Conservation (phyloP, 2,113 vertebrate species). For the Callocephalon fimbriatum region DNA sequence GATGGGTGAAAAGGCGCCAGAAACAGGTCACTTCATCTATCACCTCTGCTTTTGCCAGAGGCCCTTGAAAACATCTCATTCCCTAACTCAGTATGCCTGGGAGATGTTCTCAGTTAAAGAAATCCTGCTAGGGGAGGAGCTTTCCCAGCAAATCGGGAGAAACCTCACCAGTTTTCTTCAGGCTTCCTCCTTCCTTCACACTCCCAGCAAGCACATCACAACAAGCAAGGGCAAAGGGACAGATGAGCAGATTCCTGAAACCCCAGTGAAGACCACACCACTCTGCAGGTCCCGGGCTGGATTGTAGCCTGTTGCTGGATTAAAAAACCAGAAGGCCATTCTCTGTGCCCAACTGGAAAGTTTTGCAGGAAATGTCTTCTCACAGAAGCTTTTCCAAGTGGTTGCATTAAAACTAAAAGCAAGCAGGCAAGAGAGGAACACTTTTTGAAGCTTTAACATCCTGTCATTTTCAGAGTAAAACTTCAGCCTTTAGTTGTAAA, state of each 20-base stretch:
- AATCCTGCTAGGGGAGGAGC: neutral
- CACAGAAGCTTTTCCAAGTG: neutral
- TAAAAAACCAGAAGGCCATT: neutral
- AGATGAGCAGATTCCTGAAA: neutral
- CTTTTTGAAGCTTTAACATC: neutral
- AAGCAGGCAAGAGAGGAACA: neutral
- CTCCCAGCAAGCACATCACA: neutral
- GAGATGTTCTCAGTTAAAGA: neutral
- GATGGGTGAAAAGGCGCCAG: neutral
- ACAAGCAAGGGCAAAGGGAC: neutral
- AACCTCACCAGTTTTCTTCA: neutral
- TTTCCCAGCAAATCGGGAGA: neutral
- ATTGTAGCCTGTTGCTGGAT: neutral
- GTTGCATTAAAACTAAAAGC: slow-evolving; percentile 17
- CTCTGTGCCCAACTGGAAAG: neutral
- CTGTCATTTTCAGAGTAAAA: neutral
- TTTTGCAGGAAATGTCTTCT: neutral
- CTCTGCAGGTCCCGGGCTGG: neutral
- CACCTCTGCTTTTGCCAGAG: neutral
- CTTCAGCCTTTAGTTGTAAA: neutral
- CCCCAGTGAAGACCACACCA: rapidly evolving
- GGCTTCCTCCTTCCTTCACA: neutral
- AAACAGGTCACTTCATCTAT: neutral
- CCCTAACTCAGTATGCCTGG: neutral
- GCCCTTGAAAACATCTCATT: neutral